phyloP scores from a whole-genome alignment of 2,888 invertebrate genomes.

The Pheosia gnoma region DNA sequence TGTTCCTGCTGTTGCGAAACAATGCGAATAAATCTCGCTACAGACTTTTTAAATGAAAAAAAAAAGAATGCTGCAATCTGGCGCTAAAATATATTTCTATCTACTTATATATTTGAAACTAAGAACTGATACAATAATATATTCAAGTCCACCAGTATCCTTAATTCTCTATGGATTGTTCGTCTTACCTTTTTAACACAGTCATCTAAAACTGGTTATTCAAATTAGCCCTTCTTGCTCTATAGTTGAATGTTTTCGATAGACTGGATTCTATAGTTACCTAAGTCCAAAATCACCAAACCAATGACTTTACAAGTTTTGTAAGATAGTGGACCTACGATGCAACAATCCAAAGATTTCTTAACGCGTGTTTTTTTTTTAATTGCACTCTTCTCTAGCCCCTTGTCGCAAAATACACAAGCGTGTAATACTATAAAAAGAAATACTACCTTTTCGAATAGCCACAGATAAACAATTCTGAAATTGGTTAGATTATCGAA shows the following conservation, averaged over 20 bases:
- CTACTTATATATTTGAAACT: too few species aligned
- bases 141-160: too few species aligned
- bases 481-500: background rate
- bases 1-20: slow-evolving; percentile 32
- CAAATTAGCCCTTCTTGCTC: background rate
- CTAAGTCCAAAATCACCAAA: background rate
- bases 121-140: too few species aligned
- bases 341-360: background rate
- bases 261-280: background rate
- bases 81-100: too few species aligned
- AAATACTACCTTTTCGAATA: background rate
- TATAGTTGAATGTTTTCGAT: background rate
- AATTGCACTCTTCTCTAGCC: background rate
- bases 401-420: background rate
- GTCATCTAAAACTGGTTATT: background rate
- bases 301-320: background rate
- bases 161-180: too few species aligned
- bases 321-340: background rate
- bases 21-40: background rate
- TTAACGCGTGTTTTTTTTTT: background rate
- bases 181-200: too few species aligned
- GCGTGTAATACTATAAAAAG: background rate
- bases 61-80: too few species aligned
- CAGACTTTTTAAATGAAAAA: too few species aligned
- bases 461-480: background rate